These are phyloP conservation scores for Heterodera carotae DNA, from an alignment of 1,140 invertebrate genomes.

Conservation along the genomic window DNA sequence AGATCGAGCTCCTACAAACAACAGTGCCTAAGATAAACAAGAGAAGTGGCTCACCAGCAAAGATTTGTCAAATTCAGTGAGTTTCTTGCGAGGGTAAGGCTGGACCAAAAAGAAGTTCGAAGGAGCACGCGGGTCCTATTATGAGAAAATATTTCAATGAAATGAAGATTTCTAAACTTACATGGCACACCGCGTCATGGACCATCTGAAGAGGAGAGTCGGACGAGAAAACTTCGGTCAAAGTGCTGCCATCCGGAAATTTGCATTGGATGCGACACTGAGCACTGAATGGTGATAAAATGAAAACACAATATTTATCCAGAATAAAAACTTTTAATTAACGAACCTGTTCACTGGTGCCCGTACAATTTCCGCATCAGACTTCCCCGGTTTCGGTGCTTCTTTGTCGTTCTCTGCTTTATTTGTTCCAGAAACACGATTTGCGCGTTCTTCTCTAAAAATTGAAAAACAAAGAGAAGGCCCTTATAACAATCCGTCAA, in stretches of 20 bases:
- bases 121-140: slow-evolving; percentile 34
- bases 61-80: slow-evolving; percentile 38
- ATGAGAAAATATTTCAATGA: neutral
- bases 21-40: neutral
- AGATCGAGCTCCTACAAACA: slow-evolving; percentile 29
- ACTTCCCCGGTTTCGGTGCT: neutral
- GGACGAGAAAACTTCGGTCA: slow-evolving; percentile 31
- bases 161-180: slow-evolving; percentile 10
- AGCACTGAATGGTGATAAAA: slow-evolving; percentile 33
- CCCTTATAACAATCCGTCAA: too few relatives aligned
- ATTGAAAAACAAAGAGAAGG: slow-evolving; percentile 29
- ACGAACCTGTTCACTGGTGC: slow-evolving; percentile 31
- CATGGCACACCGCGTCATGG: slow-evolving; percentile 41
- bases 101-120: slow-evolving; percentile 34
- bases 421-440: neutral
- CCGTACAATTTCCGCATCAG: neutral
- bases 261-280: slow-evolving; percentile 41
- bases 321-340: neutral
- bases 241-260: slow-evolving; percentile 36
- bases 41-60: slow-evolving; percentile 15
- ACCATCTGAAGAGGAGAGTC: slow-evolving; percentile 30
- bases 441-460: slow-evolving; percentile 40
- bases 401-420: slow-evolving; percentile 6
- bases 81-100: slow-evolving; percentile 36
- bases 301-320: slow-evolving; percentile 17